Percentiles rank a stretch among this genome's conserved stretches.
Evolutionary conservation across 2,888 invertebrate genomes (phyloP).

Genomic region (Loripinus fragilis): DNA sequence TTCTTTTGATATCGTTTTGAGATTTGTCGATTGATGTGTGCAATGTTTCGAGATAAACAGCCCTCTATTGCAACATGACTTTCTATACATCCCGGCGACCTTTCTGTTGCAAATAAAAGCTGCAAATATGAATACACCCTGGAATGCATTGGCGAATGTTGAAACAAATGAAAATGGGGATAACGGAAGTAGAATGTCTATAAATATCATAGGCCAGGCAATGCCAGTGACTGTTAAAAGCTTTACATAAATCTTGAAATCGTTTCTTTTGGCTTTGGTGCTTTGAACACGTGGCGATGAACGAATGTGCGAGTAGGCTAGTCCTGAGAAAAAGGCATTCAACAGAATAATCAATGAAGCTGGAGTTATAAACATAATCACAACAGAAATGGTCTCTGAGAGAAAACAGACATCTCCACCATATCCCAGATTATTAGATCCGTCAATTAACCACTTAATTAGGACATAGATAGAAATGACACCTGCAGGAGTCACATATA

Average conservation of each 20-base stretch:
- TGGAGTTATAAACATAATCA: constrained; percentile 63
- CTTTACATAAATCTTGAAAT: constrained; percentile 63
- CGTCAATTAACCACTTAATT: not conserved
- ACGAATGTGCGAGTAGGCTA: constrained; percentile 59
- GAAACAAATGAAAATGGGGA: constrained; percentile 60
- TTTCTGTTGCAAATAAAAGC: constrained; percentile 64
- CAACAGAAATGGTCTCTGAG: constrained; percentile 15
- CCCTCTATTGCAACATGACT: not conserved
- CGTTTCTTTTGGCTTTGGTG: constrained; percentile 28
- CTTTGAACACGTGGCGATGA: constrained; percentile 29
- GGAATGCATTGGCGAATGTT: constrained; percentile 62
- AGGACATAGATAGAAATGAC: not conserved
- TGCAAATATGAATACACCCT: constrained; percentile 69
- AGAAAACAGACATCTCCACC: constrained; percentile 48
- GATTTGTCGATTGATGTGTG: too few relatives aligned
- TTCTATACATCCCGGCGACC: constrained; percentile 54
- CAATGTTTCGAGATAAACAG: too few relatives aligned
- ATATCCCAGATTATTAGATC: constrained; percentile 40
- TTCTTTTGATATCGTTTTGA: too few relatives aligned
- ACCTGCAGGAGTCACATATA: not conserved
- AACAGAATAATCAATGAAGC: constrained; percentile 47
- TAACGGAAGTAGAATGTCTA: constrained; percentile 62
- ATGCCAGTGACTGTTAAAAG: constrained; percentile 69
- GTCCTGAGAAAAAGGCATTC: constrained; percentile 59
- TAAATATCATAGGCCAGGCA: constrained; percentile 66